Evolutionary conservation across 2,113 vertebrate species (phyloP), one percentile per base, ranked within the genome.

Genomic region (Osmerus eperlanus): DNA sequence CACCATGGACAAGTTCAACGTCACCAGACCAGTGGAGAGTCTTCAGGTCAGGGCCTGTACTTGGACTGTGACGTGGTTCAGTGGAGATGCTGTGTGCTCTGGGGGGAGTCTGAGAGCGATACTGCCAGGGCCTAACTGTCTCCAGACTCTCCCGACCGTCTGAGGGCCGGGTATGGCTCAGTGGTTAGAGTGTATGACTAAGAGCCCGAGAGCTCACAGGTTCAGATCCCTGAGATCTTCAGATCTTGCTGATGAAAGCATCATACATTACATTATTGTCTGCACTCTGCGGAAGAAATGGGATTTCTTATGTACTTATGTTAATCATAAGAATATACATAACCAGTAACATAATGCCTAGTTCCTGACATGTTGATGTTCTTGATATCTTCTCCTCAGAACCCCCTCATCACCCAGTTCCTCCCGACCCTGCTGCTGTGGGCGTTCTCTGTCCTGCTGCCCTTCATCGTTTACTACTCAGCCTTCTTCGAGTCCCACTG

Each of bases 1-100:
- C 90, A 99, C 97, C 60, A 96, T 99, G 81, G 97, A 98, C 88
- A 95, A 96, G 92, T 98, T 98, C 89, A 99, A 99, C 0, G 96
- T 99, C 85, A 99, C 97, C 5, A 89, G 88, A 65, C 96, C 97
- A 4, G 91, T 97, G 76, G 96, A 99, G 85, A 97, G 91, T 68
- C 91, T 99, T 69, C 92, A 90, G 95, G 97, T 94, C 28, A 76
- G 81, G 63, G 32, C 2, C 13, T 53, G 53, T 64, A 51, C 1
- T 58, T 21, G 15, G 18, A 29, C 4, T 14, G 14, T 4, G 7
- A 71, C 67, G 13, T 3, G 58, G 5, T 58, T 13, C 3, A 52
- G 14, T 53, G 36, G 14, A 19, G 13, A 6, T 36, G n/a, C 47
- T 12, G 32, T 56, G n/a, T 71, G 19, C 15, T 19, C 15, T 18